Conservation (phyloP, 2,888 invertebrate species). For the Pasiphila rectangulata region DNA sequence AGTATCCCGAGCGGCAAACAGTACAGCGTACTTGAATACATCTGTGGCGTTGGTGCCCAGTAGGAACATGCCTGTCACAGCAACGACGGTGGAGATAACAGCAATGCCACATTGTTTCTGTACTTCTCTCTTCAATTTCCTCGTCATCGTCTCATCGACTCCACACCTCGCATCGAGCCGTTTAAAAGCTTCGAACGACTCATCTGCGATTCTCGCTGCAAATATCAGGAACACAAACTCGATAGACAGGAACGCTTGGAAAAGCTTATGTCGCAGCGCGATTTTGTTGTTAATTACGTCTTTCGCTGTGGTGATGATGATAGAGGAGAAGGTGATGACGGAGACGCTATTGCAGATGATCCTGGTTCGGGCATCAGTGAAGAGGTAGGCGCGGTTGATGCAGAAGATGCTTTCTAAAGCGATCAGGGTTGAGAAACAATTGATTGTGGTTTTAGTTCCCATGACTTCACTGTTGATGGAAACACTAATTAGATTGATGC, state of each 20-base stretch:
- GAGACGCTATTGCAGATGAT: conserved; percentile 42
- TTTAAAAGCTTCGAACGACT: conserved; percentile 39
- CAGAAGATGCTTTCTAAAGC: conserved; percentile 49
- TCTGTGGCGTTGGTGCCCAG: conserved; percentile 28
- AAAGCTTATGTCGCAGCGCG: conserved; percentile 18
- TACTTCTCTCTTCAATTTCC: conserved; percentile 30
- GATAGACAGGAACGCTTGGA: conserved; percentile 35
- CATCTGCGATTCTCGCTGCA: conserved; percentile 33
- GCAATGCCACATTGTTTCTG: conserved; percentile 27
- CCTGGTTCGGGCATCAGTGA: conserved; percentile 32
- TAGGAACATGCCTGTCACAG: conserved; percentile 39
- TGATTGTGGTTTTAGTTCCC: conserved; percentile 26
- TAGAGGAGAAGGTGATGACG: conserved; percentile 16
- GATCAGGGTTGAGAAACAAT: conserved; percentile 39
- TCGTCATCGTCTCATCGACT: conserved; percentile 32
- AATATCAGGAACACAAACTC: conserved; percentile 39
- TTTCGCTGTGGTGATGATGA: conserved; percentile 26
- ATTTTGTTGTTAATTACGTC: conserved; percentile 34
- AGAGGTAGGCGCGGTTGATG: conserved; percentile 51
- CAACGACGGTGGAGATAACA: conserved; percentile 38
- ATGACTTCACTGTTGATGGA: neutral
- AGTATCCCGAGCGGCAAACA: conserved; percentile 52
- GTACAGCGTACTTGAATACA: conserved; percentile 37
- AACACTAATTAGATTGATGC: too few relatives aligned
- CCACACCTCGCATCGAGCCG: conserved; percentile 50